These are phyloP conservation scores for Grapholita molesta DNA, from an alignment of 1,140 invertebrate genomes.

Conservation along the genomic window DNA sequence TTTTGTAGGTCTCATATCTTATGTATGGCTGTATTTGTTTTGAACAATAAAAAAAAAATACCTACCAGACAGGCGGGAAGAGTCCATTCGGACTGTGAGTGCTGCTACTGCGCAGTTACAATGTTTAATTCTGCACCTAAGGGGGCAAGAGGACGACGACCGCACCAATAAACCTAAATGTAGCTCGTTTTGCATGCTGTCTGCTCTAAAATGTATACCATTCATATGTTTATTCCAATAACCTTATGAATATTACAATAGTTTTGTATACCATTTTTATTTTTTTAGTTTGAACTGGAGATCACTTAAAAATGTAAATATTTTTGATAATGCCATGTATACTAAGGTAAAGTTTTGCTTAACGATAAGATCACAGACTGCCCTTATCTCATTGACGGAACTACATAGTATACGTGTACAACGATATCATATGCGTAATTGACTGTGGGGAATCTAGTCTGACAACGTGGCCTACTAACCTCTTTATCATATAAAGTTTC, in stretches of 20 bases:
- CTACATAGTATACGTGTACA: constrained; percentile 9
- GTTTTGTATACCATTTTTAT: not conserved
- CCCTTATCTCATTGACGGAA: constrained; percentile 30
- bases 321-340: not conserved
- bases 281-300: not conserved
- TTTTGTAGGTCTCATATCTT: too few species aligned
- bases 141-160: constrained; percentile 39
- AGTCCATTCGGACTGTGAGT: constrained; percentile 11
- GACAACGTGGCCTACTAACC: constrained; percentile 50
- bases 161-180: constrained; percentile 5
- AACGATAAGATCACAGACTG: constrained; percentile 35
- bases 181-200: not conserved
- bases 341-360: constrained; percentile 36
- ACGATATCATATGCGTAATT: not conserved
- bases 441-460: not conserved
- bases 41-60: too few species aligned
- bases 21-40: too few species aligned
- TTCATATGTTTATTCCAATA: not conserved
- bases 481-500: constrained; percentile 38
- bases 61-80: not conserved
- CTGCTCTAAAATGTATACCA: not conserved
- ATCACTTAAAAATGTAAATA: not conserved
- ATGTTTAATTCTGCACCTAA: constrained; percentile 28
- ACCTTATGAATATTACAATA: not conserved
- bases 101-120: constrained; percentile 44